A percentile compares a stretch with the other conserved stretches of the same genome.
These are phyloP conservation scores for Onychostruthus taczanowskii DNA, from an alignment of 2,113 vertebrate genomes.

Conservation along the genomic window DNA sequence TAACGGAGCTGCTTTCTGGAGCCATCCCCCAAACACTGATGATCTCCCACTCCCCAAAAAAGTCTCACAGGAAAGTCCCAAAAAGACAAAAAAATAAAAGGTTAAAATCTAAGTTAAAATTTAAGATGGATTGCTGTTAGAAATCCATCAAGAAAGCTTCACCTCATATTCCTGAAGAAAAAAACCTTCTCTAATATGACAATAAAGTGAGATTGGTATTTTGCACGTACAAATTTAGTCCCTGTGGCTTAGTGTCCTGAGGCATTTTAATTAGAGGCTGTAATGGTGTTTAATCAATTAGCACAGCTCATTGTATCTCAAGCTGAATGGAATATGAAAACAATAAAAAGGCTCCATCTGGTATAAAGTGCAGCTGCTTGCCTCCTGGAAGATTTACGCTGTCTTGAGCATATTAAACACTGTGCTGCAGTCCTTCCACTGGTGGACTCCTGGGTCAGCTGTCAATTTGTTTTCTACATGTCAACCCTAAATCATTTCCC, in stretches of 20 bases:
- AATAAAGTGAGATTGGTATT: not conserved
- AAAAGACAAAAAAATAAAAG: not conserved
- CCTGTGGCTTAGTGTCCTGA: not conserved
- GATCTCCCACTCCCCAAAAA: accelerated
- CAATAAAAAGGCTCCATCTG: conserved; percentile 4
- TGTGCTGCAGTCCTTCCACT: not conserved
- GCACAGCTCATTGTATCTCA: not conserved
- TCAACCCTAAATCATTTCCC: not conserved
- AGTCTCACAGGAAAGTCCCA: not conserved
- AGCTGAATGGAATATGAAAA: not conserved
- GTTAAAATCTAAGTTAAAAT: not conserved
- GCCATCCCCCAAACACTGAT: not conserved
- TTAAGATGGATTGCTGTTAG: not conserved
- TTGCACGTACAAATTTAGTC: not conserved
- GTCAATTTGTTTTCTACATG: not conserved
- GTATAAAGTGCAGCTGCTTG: conserved; percentile 11
- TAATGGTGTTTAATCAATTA: conserved; percentile 14
- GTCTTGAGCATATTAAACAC: not conserved
- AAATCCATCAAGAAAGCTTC: not conserved
- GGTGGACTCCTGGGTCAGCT: not conserved
- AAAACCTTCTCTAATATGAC: not conserved
- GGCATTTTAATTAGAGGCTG: conserved; percentile 21
- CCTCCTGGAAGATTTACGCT: not conserved
- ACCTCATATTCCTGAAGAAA: not conserved
- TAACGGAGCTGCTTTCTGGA: not conserved